Conservation (phyloP, 2,113 vertebrate species). For the Vireo altiloquus region DNA sequence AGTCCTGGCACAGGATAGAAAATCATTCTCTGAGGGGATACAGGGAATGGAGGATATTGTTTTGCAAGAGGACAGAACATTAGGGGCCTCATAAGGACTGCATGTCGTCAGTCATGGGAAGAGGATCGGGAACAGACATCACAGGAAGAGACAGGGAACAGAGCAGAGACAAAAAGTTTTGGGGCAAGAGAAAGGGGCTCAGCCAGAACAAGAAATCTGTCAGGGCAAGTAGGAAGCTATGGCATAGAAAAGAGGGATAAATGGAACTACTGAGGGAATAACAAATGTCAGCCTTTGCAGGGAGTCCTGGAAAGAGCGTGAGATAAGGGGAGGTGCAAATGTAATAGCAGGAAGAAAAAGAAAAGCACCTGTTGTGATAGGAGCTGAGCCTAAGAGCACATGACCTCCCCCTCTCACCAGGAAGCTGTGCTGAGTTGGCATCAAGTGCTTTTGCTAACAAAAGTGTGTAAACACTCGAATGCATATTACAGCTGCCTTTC, state of each 20-base stretch:
- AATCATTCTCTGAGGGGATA: not conserved
- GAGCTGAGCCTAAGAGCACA: not conserved
- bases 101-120: not conserved
- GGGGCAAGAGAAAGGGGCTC: not conserved
- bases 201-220: not conserved
- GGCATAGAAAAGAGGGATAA: not conserved
- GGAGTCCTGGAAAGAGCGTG: not conserved
- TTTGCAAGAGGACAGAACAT: not conserved
- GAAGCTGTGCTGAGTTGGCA: not conserved
- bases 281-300: not conserved
- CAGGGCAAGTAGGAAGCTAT: not conserved
- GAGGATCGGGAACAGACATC: not conserved
- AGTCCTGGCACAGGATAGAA: not conserved
- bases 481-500: slow-evolving; percentile 26
- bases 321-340: not conserved
- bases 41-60: not conserved
- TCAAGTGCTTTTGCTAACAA: not conserved
- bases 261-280: not conserved
- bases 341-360: not conserved
- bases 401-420: not conserved
- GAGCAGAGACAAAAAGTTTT: not conserved
- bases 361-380: not conserved
- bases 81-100: not conserved
- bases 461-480: not conserved
- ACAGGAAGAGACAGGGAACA: not conserved